These are phyloP conservation scores for Achroia grisella DNA, from an alignment of 1,140 invertebrate genomes.

Conservation along the genomic window DNA sequence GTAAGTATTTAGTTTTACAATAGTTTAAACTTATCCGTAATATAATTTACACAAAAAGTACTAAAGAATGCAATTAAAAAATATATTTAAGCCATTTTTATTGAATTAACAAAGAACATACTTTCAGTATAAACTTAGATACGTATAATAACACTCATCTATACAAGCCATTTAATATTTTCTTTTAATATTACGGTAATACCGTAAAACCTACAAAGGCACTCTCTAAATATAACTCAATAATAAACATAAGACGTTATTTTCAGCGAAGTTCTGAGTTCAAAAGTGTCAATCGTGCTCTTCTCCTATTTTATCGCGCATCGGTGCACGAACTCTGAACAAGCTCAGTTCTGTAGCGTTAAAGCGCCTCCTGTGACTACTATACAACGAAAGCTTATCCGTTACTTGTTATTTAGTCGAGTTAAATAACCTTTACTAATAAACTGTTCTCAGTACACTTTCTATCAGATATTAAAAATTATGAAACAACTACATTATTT, in stretches of 20 bases:
- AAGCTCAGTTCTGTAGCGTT: constrained; percentile 13
- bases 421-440: constrained; percentile 26
- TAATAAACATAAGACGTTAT: constrained; percentile 43
- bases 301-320: constrained; percentile 43
- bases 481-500: constrained; percentile 27
- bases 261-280: constrained; percentile 32
- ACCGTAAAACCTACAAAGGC: too few relatives aligned
- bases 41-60: too few relatives aligned
- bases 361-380: constrained; percentile 12
- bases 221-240: too few relatives aligned
- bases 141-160: too few relatives aligned
- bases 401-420: constrained; percentile 33
- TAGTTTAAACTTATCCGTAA: too few relatives aligned
- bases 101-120: too few relatives aligned
- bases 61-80: too few relatives aligned
- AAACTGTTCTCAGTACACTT: constrained; percentile 34
- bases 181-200: too few relatives aligned
- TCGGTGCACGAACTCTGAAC: constrained; percentile 35
- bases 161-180: too few relatives aligned
- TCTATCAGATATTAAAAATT: constrained; percentile 49
- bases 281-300: constrained; percentile 44
- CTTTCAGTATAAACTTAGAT: too few relatives aligned
- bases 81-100: too few relatives aligned
- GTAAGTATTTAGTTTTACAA: too few relatives aligned
- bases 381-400: constrained; percentile 16